These are phyloP conservation scores for Cavia porcellus DNA, from an alignment of 2,113 vertebrate species.

Conservation along the genomic window DNA sequence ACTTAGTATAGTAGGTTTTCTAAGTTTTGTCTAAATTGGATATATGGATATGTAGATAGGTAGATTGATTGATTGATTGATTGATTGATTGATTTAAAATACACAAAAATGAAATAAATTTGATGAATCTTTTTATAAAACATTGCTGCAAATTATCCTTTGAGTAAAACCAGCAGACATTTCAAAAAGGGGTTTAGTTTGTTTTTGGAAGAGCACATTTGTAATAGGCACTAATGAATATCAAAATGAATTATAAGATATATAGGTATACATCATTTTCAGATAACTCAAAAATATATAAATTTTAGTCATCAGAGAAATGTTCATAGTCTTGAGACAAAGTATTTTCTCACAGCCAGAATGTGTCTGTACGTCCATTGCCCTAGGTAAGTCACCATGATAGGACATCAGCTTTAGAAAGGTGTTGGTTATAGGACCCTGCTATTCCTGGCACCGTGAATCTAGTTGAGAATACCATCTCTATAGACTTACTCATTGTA, in stretches of 20 bases:
- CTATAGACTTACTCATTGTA: not conserved
- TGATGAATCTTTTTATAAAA: conserved; percentile 52
- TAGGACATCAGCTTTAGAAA: not conserved
- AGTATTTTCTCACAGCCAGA: conserved; percentile 26
- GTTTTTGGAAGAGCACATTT: not conserved
- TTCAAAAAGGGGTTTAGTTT: not conserved
- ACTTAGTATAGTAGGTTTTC: conserved; percentile 15
- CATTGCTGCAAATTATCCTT: not conserved
- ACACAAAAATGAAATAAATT: conserved; percentile 12
- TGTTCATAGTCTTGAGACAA: not conserved
- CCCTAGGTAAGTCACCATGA: not conserved
- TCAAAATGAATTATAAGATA: not conserved
- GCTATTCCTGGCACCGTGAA: not conserved
- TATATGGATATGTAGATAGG: not conserved
- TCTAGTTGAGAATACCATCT: not conserved
- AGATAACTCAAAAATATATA: conserved; percentile 10
- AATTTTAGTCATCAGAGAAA: conserved; percentile 48
- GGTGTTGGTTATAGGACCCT: not conserved
- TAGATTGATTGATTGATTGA: no score
- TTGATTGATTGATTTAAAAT: not conserved
- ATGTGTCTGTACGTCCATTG: not conserved
- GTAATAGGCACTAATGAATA: not conserved
- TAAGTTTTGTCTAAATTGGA: not conserved
- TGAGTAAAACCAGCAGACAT: not conserved
- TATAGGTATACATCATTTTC: not conserved